Conservation (phyloP, 2,888 invertebrate species). For the Crepidodera aurea region DNA sequence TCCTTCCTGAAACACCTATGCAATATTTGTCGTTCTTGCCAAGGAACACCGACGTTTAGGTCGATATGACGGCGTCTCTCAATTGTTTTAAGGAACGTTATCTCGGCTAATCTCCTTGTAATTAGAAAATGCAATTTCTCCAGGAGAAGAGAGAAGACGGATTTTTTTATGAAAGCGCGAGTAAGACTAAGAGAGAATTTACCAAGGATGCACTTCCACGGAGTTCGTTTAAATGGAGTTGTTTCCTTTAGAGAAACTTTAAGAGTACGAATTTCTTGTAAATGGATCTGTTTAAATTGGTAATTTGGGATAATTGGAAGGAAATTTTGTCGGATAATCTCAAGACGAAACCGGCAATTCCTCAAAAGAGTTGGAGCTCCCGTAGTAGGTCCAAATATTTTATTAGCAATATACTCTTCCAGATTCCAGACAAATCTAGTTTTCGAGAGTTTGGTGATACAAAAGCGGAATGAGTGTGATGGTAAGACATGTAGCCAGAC, state of each 20-base stretch:
- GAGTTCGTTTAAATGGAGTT: not conserved
- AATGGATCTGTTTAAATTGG: no score
- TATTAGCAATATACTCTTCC: no score
- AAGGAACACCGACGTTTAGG: slow-evolving; percentile 10
- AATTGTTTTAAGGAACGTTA: slow-evolving; percentile 18
- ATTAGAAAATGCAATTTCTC: slow-evolving; percentile 14
- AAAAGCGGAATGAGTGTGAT: no score
- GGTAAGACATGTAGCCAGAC: no score
- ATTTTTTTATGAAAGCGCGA: not conserved
- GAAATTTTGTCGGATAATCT: no score
- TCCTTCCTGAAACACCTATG: not conserved
- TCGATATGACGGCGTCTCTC: slow-evolving; percentile 21
- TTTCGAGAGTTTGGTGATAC: no score
- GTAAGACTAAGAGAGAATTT: not conserved
- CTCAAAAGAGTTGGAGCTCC: no score
- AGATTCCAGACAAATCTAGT: no score
- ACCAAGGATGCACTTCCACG: slow-evolving; percentile 1
- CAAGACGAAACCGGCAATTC: no score
- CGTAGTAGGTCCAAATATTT: no score
- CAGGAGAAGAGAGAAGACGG: not conserved
- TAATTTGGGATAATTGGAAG: no score
- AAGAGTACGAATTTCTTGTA: slow-evolving; percentile 3
- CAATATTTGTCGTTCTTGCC: not conserved
- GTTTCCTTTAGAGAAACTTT: not conserved
- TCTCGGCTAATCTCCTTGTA: slow-evolving; percentile 18